Evolutionary conservation across 2,888 invertebrate genomes (phyloP).

Genomic region (Agrilus mali): DNA sequence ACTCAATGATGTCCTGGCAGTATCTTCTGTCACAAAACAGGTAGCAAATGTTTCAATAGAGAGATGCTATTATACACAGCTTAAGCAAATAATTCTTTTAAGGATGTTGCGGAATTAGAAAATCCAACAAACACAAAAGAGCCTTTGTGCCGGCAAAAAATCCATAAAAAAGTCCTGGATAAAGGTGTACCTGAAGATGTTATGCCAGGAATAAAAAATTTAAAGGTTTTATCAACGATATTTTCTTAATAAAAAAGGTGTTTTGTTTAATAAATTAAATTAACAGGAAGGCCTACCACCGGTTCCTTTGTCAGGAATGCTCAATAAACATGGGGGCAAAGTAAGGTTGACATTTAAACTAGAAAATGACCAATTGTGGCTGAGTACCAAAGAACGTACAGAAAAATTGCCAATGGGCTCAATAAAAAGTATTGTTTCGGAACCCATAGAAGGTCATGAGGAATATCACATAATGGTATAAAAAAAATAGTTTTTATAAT

Average conservation of each 20-base stretch:
- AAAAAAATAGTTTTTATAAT: conserved; percentile 1
- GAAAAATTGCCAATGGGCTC: conserved; percentile 85
- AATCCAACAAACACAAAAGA: conserved; percentile 52
- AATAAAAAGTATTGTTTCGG: conserved; percentile 68
- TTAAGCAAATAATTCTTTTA: conserved; percentile 1
- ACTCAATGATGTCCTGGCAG: conserved; percentile 72
- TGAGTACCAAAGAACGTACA: conserved; percentile 85
- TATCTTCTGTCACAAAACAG: conserved; percentile 61
- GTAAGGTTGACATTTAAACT: conserved; percentile 85
- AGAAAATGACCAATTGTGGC: conserved; percentile 81
- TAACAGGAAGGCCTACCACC: conserved; percentile 67
- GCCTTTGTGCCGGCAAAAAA: conserved; percentile 61
- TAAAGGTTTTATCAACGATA: conserved; percentile 41
- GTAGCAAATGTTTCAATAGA: conserved; percentile 25
- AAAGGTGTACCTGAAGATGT: conserved; percentile 84
- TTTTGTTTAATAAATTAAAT: conserved; percentile 8
- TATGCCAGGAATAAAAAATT: conserved; percentile 72
- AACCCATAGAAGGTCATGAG: conserved; percentile 78
- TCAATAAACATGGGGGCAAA: conserved; percentile 82
- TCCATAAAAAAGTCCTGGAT: conserved; percentile 77
- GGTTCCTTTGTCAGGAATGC: conserved; percentile 75
- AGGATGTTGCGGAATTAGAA: conserved; percentile 50
- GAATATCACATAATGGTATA: conserved; percentile 83
- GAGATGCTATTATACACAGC: background rate
- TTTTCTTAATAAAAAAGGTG: too few relatives aligned